Evolutionary conservation across 2,888 invertebrate genomes (phyloP), one percentile per base, ranked within the genome.

Genomic region (Trachelus iudaicus): DNA sequence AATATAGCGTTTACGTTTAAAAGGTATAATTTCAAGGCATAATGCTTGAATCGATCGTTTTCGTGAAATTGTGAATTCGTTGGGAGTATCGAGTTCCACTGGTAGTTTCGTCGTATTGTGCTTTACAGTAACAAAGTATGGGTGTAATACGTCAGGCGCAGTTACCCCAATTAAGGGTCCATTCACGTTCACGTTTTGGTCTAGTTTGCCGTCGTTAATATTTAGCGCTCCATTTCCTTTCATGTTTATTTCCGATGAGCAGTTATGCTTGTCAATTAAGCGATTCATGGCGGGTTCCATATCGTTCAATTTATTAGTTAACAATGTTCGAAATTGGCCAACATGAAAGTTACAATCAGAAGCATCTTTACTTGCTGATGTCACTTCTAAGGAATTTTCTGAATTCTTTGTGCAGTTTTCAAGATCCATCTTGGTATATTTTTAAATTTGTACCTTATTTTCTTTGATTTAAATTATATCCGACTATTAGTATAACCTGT

Each of bases 11-110:
- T 74, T 74, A 34, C 34, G 31, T 74, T 35, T 74, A 33, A 9
- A 12, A 33, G 37, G 35, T 6, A 15, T 23, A 74, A 74, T 35
- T 34, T 74, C 74, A 34, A 74, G 74, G 74, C 37, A 74, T 34
- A 74, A 34, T 30, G 74, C 74, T 34, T 74, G 74, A 33, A 74
- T 33, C n/a, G 30, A 30, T 34, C 74, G 74, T 34, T 74, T 74
- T 15, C 35, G 34, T 13, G n/a, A 74, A 74, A 74, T 74, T 34
- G 23, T 74, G 15, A 33, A 9, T 35, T 34, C 35, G 30, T 33
- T 34, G 30, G 35, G n/a, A 35, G 34, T n/a, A 30, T 74, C 71
- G 30, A 23, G 56, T 56, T 56, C 9, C 23, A 23, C 23, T 56
- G 56, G 56, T 0, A 56, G 56, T 56, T 56, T 56, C 23, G 56